phyloP scores from a whole-genome alignment of 2,113 vertebrate genomes.

The Narcine bancroftii region DNA sequence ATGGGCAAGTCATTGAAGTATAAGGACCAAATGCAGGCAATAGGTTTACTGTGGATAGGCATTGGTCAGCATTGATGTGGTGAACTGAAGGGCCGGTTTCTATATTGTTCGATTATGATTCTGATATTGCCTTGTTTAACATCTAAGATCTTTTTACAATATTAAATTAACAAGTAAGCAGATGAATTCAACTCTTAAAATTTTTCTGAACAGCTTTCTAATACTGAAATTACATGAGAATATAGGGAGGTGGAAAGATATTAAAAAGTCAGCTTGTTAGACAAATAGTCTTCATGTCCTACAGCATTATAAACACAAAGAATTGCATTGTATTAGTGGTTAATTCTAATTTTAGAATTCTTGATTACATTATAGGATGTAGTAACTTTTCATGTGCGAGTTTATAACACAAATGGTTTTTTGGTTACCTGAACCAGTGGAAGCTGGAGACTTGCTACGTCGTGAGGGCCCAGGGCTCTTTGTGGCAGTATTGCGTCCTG shows the following conservation, averaged over 20 bases:
- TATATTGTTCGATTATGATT: no score
- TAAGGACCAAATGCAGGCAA: no score
- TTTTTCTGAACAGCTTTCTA: background rate
- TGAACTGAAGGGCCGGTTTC: no score
- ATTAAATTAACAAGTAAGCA: background rate
- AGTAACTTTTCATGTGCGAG: background rate
- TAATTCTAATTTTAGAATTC: background rate
- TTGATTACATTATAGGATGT: background rate
- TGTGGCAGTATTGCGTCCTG: slow-evolving; percentile 71
- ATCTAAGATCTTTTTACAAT: background rate
- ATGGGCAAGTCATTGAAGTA: no score
- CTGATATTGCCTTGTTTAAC: background rate
- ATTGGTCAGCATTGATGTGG: no score
- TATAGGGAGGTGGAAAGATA: background rate
- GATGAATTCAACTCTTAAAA: background rate
- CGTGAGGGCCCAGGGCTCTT: slow-evolving; percentile 75
- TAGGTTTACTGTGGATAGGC: no score
- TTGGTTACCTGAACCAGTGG: slow-evolving; percentile 76
- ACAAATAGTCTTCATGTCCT: background rate
- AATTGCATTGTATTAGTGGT: background rate
- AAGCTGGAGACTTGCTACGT: slow-evolving; percentile 92
- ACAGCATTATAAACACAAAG: no score
- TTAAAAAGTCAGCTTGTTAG: background rate
- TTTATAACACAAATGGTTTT: background rate
- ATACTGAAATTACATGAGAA: background rate